Conservation (phyloP, 2,888 invertebrate species). For the Amiota mariae region DNA sequence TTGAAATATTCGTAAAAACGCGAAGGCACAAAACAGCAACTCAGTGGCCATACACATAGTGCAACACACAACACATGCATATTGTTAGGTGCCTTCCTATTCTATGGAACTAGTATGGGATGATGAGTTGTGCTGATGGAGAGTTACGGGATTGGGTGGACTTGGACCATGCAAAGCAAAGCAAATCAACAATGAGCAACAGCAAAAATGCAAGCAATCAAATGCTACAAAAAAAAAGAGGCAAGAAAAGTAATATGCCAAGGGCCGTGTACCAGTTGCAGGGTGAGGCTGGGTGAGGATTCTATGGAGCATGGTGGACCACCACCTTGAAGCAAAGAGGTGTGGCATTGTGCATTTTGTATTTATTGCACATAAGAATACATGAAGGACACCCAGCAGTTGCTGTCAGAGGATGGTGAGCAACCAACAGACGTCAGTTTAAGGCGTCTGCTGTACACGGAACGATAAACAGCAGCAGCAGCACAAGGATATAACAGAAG, state of each 20-base stretch:
- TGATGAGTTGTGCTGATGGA: neutral
- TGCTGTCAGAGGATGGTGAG: neutral
- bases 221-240: conserved; percentile 3
- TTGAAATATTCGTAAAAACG: neutral
- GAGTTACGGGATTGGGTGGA: conserved; percentile 59
- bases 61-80: conserved; percentile 50
- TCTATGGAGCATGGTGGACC: conserved; percentile 26
- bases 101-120: conserved; percentile 20
- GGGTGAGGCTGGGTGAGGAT: too few relatives aligned
- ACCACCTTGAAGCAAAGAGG: conserved; percentile 41
- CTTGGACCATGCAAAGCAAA: conserved; percentile 31
- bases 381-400: conserved; percentile 1
- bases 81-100: conserved; percentile 53
- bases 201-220: conserved; percentile 19
- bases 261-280: too few relatives aligned
- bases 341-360: conserved; percentile 58
- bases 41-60: conserved; percentile 49
- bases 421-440: too few relatives aligned
- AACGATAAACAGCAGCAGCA: conserved; percentile 9
- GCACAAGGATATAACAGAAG: neutral
- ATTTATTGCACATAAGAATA: conserved; percentile 54
- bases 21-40: conserved; percentile 47
- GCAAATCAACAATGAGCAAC: conserved; percentile 56
- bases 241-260: neutral
- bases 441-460: too few relatives aligned